Percentiles rank a stretch among this genome's conserved stretches.
Evolutionary conservation across 2,888 invertebrate genomes (phyloP).

Genomic region (Cantharis lateralis): DNA sequence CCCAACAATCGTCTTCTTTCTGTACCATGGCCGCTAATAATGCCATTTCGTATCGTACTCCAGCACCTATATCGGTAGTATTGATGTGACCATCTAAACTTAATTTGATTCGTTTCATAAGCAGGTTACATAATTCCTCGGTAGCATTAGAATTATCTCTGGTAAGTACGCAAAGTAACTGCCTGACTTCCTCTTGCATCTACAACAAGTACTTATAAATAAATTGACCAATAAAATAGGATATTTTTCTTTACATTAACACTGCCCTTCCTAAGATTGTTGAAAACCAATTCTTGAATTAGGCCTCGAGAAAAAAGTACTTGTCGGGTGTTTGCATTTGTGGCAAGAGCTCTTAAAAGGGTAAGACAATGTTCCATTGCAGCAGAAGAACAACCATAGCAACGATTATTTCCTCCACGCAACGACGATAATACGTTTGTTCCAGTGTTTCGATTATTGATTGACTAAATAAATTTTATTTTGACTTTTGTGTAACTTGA

Average conservation of each 20-base stretch:
- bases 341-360: slow-evolving; percentile 85
- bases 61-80: slow-evolving; percentile 71
- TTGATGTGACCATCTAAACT: slow-evolving; percentile 76
- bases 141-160: slow-evolving; percentile 84
- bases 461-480: not conserved
- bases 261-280: slow-evolving; percentile 86
- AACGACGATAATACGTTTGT: not conserved
- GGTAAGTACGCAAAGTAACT: slow-evolving; percentile 85
- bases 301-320: slow-evolving; percentile 83
- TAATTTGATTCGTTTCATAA: slow-evolving; percentile 83
- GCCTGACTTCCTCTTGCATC: slow-evolving; percentile 87
- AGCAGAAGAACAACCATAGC: slow-evolving; percentile 87
- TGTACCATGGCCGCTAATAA: slow-evolving; percentile 85
- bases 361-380: slow-evolving; percentile 94
- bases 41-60: slow-evolving; percentile 88
- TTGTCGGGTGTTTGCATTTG: slow-evolving; percentile 74
- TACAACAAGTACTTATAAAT: slow-evolving; percentile 40
- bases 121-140: slow-evolving; percentile 79
- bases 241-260: slow-evolving; percentile 60
- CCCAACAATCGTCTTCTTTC: slow-evolving; percentile 95
- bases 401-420: slow-evolving; percentile 62
- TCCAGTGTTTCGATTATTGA: slow-evolving; percentile 3
- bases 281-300: slow-evolving; percentile 86
- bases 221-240: slow-evolving; percentile 1
- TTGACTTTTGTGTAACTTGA: not conserved